These are phyloP conservation scores for Aulostomus chinensis DNA, from an alignment of 2,797 vertebrate species.

Conservation along the genomic window DNA sequence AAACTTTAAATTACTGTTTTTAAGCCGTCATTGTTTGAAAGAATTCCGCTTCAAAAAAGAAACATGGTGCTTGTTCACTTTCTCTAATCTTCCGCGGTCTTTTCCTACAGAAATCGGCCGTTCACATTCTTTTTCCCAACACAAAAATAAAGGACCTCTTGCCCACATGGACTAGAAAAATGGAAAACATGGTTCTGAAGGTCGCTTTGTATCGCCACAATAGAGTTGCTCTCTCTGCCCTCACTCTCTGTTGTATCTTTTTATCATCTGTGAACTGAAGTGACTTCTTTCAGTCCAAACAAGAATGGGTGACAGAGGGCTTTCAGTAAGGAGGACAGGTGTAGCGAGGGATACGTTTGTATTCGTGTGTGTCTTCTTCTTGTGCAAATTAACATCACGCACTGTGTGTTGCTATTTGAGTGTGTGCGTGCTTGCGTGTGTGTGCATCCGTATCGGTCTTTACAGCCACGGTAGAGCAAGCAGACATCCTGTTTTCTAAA, in stretches of 20 bases:
- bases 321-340: constrained; percentile 30
- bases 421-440: neutral
- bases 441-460: constrained; percentile 14
- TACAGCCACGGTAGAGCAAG: constrained; percentile 18
- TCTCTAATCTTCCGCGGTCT: constrained; percentile 54
- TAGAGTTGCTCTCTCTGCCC: too few relatives aligned
- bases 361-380: too few relatives aligned
- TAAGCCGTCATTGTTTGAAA: constrained; percentile 78
- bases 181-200: too few relatives aligned
- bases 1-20: constrained; percentile 83
- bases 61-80: constrained; percentile 45
- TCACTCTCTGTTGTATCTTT: constrained; percentile 24
- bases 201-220: too few relatives aligned
- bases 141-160: too few relatives aligned
- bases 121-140: constrained; percentile 48
- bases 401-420: constrained; percentile 1
- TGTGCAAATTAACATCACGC: constrained; percentile 18
- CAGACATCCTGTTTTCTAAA: constrained; percentile 33
- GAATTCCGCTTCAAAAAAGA: constrained; percentile 60
- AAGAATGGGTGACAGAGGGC: constrained; percentile 25
- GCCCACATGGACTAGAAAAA: too few relatives aligned
- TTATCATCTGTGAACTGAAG: constrained; percentile 39
- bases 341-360: too few relatives aligned
- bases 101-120: constrained; percentile 44
- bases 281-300: constrained; percentile 40